A percentile compares a stretch with the other conserved stretches of the same genome.
phyloP scores from a whole-genome alignment of 2,888 invertebrate species.

The Dermolepida albohirtum region DNA sequence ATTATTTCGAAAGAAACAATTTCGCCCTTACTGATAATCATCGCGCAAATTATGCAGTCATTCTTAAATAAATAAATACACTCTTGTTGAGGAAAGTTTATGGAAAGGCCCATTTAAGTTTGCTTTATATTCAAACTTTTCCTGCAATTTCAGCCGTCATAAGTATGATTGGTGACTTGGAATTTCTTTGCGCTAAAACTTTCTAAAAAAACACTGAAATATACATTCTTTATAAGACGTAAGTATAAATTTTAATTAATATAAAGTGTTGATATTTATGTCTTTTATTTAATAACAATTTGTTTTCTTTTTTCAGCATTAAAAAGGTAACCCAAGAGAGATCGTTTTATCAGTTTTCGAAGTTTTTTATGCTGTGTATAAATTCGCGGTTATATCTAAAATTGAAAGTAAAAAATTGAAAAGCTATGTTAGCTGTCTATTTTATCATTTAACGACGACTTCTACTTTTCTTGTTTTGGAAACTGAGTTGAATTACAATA shows the following conservation, averaged over 20 bases:
- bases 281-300: too few relatives aligned
- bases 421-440: too few relatives aligned
- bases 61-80: constrained; percentile 21
- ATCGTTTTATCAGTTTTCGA: too few relatives aligned
- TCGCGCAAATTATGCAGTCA: background rate
- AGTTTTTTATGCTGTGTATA: too few relatives aligned
- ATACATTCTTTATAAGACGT: background rate
- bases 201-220: constrained; percentile 1
- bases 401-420: too few relatives aligned
- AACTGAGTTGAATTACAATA: too few relatives aligned
- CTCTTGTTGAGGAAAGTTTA: background rate
- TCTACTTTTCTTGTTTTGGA: too few relatives aligned
- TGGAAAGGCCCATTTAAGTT: constrained; percentile 6
- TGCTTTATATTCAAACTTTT: constrained; percentile 11
- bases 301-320: too few relatives aligned
- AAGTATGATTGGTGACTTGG: constrained; percentile 22
- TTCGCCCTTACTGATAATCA: background rate
- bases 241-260: constrained; percentile 2
- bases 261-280: background rate
- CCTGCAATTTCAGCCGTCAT: background rate
- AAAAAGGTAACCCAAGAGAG: too few relatives aligned
- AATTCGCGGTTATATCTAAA: too few relatives aligned
- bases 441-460: too few relatives aligned
- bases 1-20: background rate
- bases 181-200: constrained; percentile 15